These are phyloP conservation scores for Cherax quadricarinatus DNA, from an alignment of 1,140 invertebrate genomes.

Conservation along the genomic window DNA sequence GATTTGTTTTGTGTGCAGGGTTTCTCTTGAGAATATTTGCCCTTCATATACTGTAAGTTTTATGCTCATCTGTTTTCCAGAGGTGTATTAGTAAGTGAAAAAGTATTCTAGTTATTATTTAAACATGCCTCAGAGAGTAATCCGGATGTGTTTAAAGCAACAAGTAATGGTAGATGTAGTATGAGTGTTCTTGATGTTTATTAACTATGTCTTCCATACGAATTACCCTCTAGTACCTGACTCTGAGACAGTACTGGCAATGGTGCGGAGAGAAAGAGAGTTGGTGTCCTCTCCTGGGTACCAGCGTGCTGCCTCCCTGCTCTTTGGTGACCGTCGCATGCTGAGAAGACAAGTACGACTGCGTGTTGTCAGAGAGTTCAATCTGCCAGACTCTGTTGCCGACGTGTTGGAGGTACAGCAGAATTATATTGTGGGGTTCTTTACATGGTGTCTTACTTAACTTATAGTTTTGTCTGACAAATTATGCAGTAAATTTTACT, in stretches of 20 bases:
- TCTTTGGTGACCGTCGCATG: constrained; percentile 86
- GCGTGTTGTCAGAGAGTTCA: constrained; percentile 94
- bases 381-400: constrained; percentile 92
- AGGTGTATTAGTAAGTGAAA: neutral
- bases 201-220: neutral
- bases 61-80: neutral
- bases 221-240: constrained; percentile 21
- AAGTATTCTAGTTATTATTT: neutral
- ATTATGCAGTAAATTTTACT: too few relatives aligned
- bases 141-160: neutral
- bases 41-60: too few relatives aligned
- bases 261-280: constrained; percentile 92
- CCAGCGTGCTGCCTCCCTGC: constrained; percentile 85
- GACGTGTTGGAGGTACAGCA: constrained; percentile 84
- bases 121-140: neutral
- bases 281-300: constrained; percentile 87
- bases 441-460: neutral
- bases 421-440: neutral
- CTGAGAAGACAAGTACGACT: constrained; percentile 89
- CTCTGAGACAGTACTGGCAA: constrained; percentile 82
- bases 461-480: too few relatives aligned
- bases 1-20: too few relatives aligned
- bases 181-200: neutral
- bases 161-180: constrained; percentile 1
- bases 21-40: too few relatives aligned